These are phyloP conservation scores for Donacobius atricapilla DNA, from an alignment of 2,113 vertebrate genomes.

Conservation along the genomic window DNA sequence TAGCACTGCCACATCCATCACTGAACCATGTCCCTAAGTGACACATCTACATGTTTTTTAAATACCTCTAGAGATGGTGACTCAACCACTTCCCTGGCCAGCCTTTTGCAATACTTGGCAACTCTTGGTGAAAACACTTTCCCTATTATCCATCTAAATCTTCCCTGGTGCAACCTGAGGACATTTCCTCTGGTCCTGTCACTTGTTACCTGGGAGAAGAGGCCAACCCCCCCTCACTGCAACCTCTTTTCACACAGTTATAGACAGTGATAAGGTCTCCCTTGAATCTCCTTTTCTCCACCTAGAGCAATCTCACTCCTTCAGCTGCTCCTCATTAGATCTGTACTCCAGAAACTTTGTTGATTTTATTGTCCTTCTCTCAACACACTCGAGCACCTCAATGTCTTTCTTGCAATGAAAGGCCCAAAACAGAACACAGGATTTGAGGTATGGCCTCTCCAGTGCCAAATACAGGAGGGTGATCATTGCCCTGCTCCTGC, in stretches of 20 bases:
- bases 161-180: background rate
- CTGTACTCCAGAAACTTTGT: too few relatives aligned
- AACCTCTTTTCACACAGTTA: background rate
- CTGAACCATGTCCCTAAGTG: too few relatives aligned
- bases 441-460: background rate
- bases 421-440: background rate
- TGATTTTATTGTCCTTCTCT: background rate
- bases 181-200: background rate
- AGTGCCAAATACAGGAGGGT: rapidly evolving
- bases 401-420: background rate
- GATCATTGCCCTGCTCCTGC: background rate
- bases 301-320: background rate
- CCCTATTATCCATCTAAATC: background rate
- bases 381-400: background rate
- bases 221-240: rapidly evolving
- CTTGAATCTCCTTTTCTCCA: background rate
- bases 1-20: background rate
- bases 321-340: background rate
- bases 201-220: background rate
- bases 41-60: background rate
- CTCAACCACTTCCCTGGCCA: background rate
- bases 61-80: background rate
- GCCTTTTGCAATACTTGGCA: background rate
- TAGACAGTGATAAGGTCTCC: background rate
- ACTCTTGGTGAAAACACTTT: background rate